Conservation (phyloP, 1,140 invertebrate species). For the Cotesia chilonis region DNA sequence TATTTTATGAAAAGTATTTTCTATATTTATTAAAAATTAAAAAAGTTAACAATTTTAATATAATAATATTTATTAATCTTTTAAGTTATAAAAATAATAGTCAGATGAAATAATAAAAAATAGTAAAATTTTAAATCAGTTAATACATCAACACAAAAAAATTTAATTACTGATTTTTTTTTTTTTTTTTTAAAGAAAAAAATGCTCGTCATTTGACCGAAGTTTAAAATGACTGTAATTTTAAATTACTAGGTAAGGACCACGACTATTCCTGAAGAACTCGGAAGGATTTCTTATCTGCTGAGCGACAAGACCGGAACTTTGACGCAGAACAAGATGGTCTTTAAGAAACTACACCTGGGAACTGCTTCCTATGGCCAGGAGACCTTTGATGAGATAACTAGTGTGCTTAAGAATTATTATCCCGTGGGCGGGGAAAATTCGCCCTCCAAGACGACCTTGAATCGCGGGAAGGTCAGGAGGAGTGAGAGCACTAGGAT, state of each 20-base stretch:
- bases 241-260: constrained; percentile 69
- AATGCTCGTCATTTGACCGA: no score
- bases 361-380: constrained; percentile 88
- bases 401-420: constrained; percentile 62
- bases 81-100: no score
- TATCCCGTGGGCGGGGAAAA: constrained; percentile 52
- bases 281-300: constrained; percentile 95
- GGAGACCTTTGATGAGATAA: constrained; percentile 86
- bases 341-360: constrained; percentile 93
- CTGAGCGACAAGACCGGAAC: constrained; percentile 99
- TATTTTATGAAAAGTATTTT: no score
- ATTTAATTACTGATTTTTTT: no score
- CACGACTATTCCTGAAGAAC: constrained; percentile 97
- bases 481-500: constrained; percentile 81
- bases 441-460: constrained; percentile 51
- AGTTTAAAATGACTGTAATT: no score
- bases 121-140: no score
- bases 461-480: constrained; percentile 65
- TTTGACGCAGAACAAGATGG: constrained; percentile 98
- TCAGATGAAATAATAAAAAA: no score
- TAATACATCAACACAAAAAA: no score
- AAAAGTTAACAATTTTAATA: no score
- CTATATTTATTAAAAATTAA: no score
- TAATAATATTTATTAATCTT: no score
- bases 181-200: no score